Evolutionary conservation across 2,113 vertebrate genomes (phyloP).

Genomic region (Centropus bengalensis): DNA sequence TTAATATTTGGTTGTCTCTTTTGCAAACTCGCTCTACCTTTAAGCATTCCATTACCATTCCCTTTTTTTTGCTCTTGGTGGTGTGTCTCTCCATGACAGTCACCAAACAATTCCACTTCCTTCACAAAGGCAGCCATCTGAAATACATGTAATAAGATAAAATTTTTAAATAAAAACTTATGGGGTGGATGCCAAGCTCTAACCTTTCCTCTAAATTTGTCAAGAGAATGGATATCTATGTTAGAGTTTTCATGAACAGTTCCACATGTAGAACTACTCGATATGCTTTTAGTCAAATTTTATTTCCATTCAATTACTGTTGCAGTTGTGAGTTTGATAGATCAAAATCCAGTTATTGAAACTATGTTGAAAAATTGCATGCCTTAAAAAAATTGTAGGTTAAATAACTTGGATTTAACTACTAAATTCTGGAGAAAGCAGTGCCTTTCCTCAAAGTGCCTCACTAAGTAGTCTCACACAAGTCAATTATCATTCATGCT

Average conservation of each 20-base stretch:
- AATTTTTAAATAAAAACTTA: not conserved
- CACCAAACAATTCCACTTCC: not conserved
- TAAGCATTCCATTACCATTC: not conserved
- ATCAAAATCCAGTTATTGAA: not conserved
- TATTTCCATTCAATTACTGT: not conserved
- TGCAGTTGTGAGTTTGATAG: not conserved
- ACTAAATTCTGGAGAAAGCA: not conserved
- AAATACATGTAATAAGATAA: not conserved
- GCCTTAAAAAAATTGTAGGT: no score
- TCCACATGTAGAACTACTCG: not conserved
- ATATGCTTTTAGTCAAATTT: not conserved
- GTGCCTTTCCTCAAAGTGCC: not conserved
- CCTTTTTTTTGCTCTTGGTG: not conserved
- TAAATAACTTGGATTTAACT: no score
- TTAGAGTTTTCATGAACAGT: not conserved
- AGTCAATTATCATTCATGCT: not conserved
- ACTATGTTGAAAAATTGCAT: not conserved
- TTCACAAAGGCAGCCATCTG: rapidly evolving
- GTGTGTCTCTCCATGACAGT: not conserved
- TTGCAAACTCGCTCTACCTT: not conserved
- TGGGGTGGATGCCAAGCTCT: not conserved
- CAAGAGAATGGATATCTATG: not conserved
- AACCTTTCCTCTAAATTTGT: not conserved
- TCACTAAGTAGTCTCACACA: not conserved
- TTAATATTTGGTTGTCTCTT: not conserved